Percentiles rank a stretch among this genome's conserved stretches.
Conservation (phyloP, 1,140 invertebrate species). For the Ooceraea biroi region DNA sequence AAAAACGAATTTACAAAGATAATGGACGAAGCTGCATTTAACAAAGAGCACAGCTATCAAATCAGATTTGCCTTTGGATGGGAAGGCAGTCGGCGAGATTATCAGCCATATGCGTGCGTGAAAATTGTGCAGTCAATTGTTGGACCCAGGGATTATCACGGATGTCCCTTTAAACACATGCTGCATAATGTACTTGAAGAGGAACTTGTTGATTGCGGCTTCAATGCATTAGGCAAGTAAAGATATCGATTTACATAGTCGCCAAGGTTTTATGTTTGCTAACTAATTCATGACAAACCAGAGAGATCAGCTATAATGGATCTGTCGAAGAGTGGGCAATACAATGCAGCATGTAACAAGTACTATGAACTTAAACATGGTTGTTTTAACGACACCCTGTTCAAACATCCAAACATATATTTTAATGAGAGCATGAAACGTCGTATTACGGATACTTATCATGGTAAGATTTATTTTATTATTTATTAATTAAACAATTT, state of each 20-base stretch:
- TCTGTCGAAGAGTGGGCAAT: constrained; percentile 89
- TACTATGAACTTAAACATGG: constrained; percentile 94
- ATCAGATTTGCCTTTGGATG: constrained; percentile 97
- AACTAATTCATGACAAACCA: constrained; percentile 70
- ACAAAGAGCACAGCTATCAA: constrained; percentile 96
- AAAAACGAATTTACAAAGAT: constrained; percentile 95
- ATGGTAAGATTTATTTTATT: constrained; percentile 28
- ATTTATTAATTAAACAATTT: constrained; percentile 4
- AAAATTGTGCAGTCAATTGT: constrained; percentile 95
- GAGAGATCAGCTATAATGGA: constrained; percentile 87
- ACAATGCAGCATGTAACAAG: constrained; percentile 94
- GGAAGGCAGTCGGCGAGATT: constrained; percentile 96
- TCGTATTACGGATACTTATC: not conserved
- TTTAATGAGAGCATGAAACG: constrained; percentile 93
- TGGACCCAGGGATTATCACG: constrained; percentile 95
- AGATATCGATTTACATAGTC: constrained; percentile 47
- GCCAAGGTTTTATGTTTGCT: constrained; percentile 38
- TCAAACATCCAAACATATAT: constrained; percentile 97
- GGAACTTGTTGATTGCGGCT: constrained; percentile 89
- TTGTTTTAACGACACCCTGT: constrained; percentile 87
- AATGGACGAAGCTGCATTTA: constrained; percentile 92
- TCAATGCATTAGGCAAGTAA: constrained; percentile 87
- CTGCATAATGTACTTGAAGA: constrained; percentile 90
- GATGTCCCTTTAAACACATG: constrained; percentile 96
- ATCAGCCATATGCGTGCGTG: constrained; percentile 95